A percentile compares a stretch with the other conserved stretches of the same genome.
Evolutionary conservation across 1,140 invertebrate genomes (phyloP).

Genomic region (Batillaria attramentaria): DNA sequence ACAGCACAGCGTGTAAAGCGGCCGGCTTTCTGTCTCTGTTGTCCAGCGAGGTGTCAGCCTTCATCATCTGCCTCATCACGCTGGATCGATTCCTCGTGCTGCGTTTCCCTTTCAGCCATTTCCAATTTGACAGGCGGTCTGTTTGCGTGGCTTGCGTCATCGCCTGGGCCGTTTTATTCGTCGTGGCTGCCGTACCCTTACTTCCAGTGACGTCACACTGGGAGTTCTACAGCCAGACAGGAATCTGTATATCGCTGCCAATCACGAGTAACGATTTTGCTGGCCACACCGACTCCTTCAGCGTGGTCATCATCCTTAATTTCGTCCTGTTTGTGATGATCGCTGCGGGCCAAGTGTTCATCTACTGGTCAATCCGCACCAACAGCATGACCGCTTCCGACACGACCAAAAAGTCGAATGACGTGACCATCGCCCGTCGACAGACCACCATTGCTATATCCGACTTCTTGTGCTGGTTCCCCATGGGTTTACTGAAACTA

Average conservation of each 20-base stretch:
- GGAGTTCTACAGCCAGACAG: conserved; percentile 32
- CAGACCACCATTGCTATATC: conserved; percentile 33
- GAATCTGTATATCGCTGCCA: conserved; percentile 46
- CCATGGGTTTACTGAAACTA: conserved; percentile 40
- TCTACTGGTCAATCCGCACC: conserved; percentile 36
- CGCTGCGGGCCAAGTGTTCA: conserved; percentile 43
- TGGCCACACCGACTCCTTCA: conserved; percentile 41
- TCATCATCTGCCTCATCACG: conserved; percentile 50
- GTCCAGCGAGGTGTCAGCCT: conserved; percentile 50
- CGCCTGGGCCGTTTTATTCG: conserved; percentile 31
- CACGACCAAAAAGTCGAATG: conserved; percentile 15
- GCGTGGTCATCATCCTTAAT: conserved; percentile 46
- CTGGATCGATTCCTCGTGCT: conserved; percentile 50
- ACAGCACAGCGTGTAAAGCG: conserved; percentile 1
- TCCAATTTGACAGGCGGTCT: conserved; percentile 18
- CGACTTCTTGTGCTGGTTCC: conserved; percentile 45
- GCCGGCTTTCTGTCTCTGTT: conserved; percentile 32
- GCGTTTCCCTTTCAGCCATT: conserved; percentile 47
- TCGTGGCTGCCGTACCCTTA: conserved; percentile 32
- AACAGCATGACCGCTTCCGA: background rate
- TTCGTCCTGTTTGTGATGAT: conserved; percentile 44
- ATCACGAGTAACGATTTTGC: conserved; percentile 11
- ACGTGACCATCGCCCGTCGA: conserved; percentile 35
- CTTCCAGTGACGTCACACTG: background rate
- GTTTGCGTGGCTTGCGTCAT: conserved; percentile 7